Evolutionary conservation across 2,888 invertebrate genomes (phyloP), one percentile per base, ranked within the genome.

Genomic region (Chouioia cunea): DNA sequence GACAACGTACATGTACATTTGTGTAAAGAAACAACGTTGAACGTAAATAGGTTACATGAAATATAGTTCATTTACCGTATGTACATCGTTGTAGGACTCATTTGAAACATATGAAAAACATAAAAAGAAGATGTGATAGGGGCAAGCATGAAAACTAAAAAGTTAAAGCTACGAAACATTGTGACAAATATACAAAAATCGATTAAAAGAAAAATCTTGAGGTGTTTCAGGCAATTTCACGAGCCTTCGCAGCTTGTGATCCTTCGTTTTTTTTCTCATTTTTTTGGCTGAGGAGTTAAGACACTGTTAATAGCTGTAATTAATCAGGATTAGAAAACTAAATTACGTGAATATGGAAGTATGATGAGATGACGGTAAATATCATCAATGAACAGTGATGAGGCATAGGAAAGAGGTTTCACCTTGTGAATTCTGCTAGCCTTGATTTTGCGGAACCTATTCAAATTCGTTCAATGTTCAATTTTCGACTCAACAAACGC

Each of bases 241-340:
- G 56, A 62, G 50, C 27, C 70, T 18, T 65, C 27, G 59, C 16
- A 56, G 65, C 56, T 70, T 62, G 27, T 52, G 52, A 71, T 66
- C 47, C 71, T 71, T 66, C 66, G 57, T 62, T 12, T 60, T 56
- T 65, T 36, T 58, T 63, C 14, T 52, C 3, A 10, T 47, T 15
- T 53, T 36, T 64, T 59, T n/a, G 20, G 63, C 50, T 47, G 43
- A 46, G 22, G 43, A 56, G 68, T 68, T 60, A 56, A 50, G 22
- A 44, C 52, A 57, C 68, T 72, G 65, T 72, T 72, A 68, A 65
- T 68, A 47, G 72, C 68, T 72, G 69, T 23, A 72, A 72, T 72
- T 65, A 65, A 72, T 72, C 53, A 36, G 57, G 57, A 65, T 65
- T 68, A 72, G n/a, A 18, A 56, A 68, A 66, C 16, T 66, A 58